Base-by-base conservation (phyloP, 1,140 invertebrate genomes). In the Bombus consobrinus region DNA sequence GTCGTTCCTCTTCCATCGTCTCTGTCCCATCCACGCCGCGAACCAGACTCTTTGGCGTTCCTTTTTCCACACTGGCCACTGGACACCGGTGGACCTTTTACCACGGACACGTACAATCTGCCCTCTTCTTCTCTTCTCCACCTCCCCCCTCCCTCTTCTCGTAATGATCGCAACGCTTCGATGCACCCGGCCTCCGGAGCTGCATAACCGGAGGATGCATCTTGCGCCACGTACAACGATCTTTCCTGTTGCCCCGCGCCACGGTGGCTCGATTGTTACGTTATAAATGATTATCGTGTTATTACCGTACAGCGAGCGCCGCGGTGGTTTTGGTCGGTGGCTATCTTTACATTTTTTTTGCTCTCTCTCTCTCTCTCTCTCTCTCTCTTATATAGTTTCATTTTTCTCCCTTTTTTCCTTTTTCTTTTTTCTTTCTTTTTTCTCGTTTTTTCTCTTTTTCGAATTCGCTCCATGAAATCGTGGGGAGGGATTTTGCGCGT, bases 161-260 rank as follows among this genome's bases (percentile, higher is more conserved):
- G 86, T 90, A 90, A 90, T 90, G 88, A 90, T 81, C 71, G 89
- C 89, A 90, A 90, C 89, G 89, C 89, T 90, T 73, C 81, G 87
- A 75, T 90, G 89, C 88, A 82, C 86, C 71, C 88, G 81, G 84
- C 77, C 77, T 79, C 74, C 74, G 74, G 47, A 81, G 85, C 88
- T 81, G 84, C 81, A 77, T 78, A 83, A 86, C 73, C 71, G 71
- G 13, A 73, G 59, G 71, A 74, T 74, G 69, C 83, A 53, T 91
- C 83, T 41, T 41, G 68, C 81, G 41, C 71, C 81, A 47, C 68
- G 69, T 68, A 47, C 64, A 53, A 59, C 47, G 18, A 59, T 78
- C 82, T 25, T 57, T 25, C 73, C 39, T 59, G 81, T 32, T 57
- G 18, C 57, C 9, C 41, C 66, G 39, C 59, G 43, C 41, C 43